Percentiles rank a stretch among this genome's conserved stretches.
Evolutionary conservation across 2,888 invertebrate genomes (phyloP).

Genomic region (Drosophila limbata): DNA sequence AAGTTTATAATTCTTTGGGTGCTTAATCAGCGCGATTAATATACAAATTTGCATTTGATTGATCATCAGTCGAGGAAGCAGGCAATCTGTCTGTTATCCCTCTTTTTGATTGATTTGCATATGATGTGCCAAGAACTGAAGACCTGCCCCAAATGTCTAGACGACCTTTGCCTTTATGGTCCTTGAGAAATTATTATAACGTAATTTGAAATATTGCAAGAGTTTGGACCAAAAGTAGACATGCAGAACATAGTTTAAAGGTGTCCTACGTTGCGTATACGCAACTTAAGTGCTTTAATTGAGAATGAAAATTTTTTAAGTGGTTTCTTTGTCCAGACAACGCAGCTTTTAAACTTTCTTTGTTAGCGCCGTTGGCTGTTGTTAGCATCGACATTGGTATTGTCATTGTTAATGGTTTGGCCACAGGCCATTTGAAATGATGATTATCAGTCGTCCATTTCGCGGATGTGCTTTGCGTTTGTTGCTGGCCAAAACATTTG

Average conservation of each 20-base stretch:
- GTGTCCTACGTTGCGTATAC: slow-evolving; percentile 40
- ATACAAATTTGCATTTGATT: slow-evolving; percentile 68
- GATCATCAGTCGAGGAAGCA: slow-evolving; percentile 48
- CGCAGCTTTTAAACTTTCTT: slow-evolving; percentile 36
- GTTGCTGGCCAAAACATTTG: slow-evolving; percentile 18
- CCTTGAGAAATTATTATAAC: slow-evolving; percentile 2
- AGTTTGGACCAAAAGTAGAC: background rate
- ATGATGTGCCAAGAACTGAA: slow-evolving; percentile 28
- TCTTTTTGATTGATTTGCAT: slow-evolving; percentile 67
- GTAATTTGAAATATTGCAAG: background rate
- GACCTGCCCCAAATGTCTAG: slow-evolving; percentile 40
- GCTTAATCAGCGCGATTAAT: slow-evolving; percentile 67
- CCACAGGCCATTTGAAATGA: slow-evolving; percentile 45
- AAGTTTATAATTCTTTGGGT: slow-evolving; percentile 42
- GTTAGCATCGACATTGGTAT: slow-evolving; percentile 26
- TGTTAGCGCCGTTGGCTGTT: slow-evolving; percentile 20
- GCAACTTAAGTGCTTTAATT: slow-evolving; percentile 22
- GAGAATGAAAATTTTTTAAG: slow-evolving; percentile 16
- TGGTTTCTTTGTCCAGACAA: slow-evolving; percentile 22
- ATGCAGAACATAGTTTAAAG: background rate
- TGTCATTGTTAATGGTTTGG: slow-evolving; percentile 40
- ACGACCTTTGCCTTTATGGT: slow-evolving; percentile 22
- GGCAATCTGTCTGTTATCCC: slow-evolving; percentile 1
- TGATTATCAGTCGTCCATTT: slow-evolving; percentile 31
- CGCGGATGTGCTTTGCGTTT: slow-evolving; percentile 6